A percentile compares a stretch with the other conserved stretches of the same genome.
Conservation (phyloP, 2,888 invertebrate species). For the Cyaniris semiargus region DNA sequence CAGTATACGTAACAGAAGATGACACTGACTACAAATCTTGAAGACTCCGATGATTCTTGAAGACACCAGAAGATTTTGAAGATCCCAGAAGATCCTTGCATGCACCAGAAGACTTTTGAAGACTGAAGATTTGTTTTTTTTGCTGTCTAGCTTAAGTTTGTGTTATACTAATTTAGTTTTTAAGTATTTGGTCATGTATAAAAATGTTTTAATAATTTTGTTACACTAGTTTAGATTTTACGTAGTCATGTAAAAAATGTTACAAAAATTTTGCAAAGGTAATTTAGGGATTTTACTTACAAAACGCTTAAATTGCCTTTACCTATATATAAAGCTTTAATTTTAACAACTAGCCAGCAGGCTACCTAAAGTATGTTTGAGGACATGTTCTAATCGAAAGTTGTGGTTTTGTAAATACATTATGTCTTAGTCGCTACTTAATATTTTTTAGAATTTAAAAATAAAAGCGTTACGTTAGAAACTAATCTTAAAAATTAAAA, state of each 20-base stretch:
- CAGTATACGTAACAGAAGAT: slow-evolving; percentile 99
- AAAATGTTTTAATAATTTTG: background rate
- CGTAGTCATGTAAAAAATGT: background rate
- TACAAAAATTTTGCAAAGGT: background rate
- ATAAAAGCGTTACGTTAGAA: too few species aligned
- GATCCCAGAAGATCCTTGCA: background rate
- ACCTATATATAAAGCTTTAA: too few species aligned
- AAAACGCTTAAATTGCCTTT: too few species aligned
- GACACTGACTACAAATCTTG: slow-evolving; percentile 84
- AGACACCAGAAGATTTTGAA: background rate
- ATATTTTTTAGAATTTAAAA: too few species aligned
- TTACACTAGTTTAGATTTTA: background rate
- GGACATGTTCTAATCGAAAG: background rate
- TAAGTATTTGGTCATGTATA: background rate
- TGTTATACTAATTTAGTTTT: background rate
- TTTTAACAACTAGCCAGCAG: too few species aligned
- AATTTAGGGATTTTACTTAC: background rate
- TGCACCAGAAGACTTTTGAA: background rate
- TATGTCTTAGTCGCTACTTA: background rate
- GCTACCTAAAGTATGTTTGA: too few species aligned
- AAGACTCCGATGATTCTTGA: slow-evolving; percentile 33
- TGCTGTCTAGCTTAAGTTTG: background rate
- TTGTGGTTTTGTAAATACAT: background rate
- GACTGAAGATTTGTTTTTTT: background rate
- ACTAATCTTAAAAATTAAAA: background rate